Conservation (phyloP, 2,888 invertebrate species). For the Eilema caniola region DNA sequence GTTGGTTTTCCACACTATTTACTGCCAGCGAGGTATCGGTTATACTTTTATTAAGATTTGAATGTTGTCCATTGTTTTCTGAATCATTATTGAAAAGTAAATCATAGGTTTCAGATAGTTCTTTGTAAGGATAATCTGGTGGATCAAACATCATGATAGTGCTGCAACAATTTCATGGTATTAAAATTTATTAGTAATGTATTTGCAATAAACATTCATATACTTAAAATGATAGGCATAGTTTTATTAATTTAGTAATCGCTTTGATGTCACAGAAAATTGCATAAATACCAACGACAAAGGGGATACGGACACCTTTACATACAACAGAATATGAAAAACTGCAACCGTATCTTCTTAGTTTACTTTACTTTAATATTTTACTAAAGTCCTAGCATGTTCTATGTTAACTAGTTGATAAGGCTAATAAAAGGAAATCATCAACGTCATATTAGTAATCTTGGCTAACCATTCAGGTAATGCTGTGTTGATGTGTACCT, state of each 20-base stretch:
- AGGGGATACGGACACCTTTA: too few relatives aligned
- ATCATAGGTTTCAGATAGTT: conserved; percentile 74
- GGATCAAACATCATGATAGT: conserved; percentile 80
- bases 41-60: conserved; percentile 34
- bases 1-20: conserved; percentile 63
- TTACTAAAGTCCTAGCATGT: too few relatives aligned
- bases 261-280: too few relatives aligned
- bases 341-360: too few relatives aligned
- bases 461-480: too few relatives aligned
- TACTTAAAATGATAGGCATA: background rate
- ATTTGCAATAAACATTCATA: background rate
- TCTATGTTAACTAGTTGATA: background rate
- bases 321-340: too few relatives aligned
- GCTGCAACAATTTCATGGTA: conserved; percentile 39
- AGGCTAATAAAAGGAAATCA: background rate
- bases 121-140: conserved; percentile 80
- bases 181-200: background rate
- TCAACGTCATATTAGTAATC: too few relatives aligned
- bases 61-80: conserved; percentile 39
- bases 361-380: too few relatives aligned
- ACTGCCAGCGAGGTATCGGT: conserved; percentile 38
- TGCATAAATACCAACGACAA: too few relatives aligned
- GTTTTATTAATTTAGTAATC: too few relatives aligned
- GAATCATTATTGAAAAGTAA: conserved; percentile 65
- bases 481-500: too few relatives aligned